Conservation (phyloP, 2,797 vertebrate species). For the Bothrops alternatus region DNA sequence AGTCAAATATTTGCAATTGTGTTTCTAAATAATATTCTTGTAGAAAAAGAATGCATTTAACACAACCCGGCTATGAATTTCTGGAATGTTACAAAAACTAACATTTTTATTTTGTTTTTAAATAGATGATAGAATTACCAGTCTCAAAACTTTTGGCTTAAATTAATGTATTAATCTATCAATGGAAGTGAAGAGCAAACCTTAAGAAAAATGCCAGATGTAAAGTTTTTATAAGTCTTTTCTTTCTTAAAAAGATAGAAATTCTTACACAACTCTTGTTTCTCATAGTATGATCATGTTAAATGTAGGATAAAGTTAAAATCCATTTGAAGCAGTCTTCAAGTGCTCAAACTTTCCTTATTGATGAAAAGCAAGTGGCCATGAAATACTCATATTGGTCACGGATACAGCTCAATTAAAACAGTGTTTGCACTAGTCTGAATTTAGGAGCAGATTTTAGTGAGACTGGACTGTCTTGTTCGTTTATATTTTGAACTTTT, state of each 20-base stretch:
- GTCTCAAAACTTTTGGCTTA: constrained; percentile 73
- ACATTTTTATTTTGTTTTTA: constrained; percentile 69
- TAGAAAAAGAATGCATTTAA: constrained; percentile 78
- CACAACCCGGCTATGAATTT: constrained; percentile 71
- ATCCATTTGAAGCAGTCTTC: constrained; percentile 49
- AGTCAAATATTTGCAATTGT: constrained; percentile 76
- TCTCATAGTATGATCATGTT: constrained; percentile 64
- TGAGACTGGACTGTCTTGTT: constrained; percentile 35
- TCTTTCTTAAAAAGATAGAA: constrained; percentile 66
- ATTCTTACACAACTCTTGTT: constrained; percentile 61
- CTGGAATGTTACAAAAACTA: constrained; percentile 78
- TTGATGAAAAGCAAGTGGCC: constrained; percentile 35
- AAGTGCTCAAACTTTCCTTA: constrained; percentile 6
- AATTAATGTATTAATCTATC: constrained; percentile 76
- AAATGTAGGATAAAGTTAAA: constrained; percentile 53
- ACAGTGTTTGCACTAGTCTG: constrained; percentile 53
- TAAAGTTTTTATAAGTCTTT: constrained; percentile 67
- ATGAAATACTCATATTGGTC: constrained; percentile 52
- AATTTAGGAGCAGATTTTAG: constrained; percentile 50
- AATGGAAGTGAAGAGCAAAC: constrained; percentile 68
- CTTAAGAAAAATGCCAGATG: constrained; percentile 67
- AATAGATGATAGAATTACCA: constrained; percentile 71
- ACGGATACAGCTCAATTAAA: constrained; percentile 55
- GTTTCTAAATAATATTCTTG: constrained; percentile 73
- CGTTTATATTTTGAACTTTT: constrained; percentile 49